Percentiles rank a stretch among this genome's conserved stretches.
Conservation (phyloP, 2,113 vertebrate species). For the Vulpes lagopus region DNA sequence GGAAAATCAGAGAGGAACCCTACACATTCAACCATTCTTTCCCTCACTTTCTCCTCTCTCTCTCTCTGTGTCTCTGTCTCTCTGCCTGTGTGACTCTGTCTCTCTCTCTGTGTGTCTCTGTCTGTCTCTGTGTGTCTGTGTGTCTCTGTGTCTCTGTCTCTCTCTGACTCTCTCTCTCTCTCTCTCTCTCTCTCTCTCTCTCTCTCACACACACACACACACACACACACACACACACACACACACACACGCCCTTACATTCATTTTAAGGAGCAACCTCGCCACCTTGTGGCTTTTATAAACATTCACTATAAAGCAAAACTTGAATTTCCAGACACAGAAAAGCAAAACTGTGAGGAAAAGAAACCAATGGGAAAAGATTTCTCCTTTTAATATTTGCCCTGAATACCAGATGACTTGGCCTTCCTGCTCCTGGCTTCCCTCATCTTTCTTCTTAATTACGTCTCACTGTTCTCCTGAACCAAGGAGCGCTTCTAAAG, state of each 20-base stretch:
- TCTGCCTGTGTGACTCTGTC: too few relatives aligned
- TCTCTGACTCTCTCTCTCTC: background rate
- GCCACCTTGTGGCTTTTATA: constrained; percentile 77
- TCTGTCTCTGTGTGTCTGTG: too few relatives aligned
- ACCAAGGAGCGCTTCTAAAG: background rate
- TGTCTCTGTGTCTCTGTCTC: too few relatives aligned
- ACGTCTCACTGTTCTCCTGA: constrained; percentile 2
- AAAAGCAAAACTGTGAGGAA: background rate
- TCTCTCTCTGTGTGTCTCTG: too few relatives aligned
- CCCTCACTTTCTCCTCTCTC: background rate
- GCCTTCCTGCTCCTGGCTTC: background rate
- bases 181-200: background rate
- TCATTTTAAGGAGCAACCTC: constrained; percentile 68
- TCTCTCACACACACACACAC: too few relatives aligned
- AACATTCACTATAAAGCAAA: constrained; percentile 49
- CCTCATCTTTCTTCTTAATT: constrained; percentile 21
- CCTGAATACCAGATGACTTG: constrained; percentile 14
- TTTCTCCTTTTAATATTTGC: constrained; percentile 18
- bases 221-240: too few relatives aligned
- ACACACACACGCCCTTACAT: background rate
- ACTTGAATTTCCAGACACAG: background rate
- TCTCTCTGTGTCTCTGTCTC: too few relatives aligned
- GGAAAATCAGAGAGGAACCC: constrained; percentile 21
- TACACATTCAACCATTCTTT: background rate
- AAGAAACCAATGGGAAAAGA: constrained; percentile 22